Conservation (phyloP, 2,797 vertebrate genomes). For the Ispidina lecontei region DNA sequence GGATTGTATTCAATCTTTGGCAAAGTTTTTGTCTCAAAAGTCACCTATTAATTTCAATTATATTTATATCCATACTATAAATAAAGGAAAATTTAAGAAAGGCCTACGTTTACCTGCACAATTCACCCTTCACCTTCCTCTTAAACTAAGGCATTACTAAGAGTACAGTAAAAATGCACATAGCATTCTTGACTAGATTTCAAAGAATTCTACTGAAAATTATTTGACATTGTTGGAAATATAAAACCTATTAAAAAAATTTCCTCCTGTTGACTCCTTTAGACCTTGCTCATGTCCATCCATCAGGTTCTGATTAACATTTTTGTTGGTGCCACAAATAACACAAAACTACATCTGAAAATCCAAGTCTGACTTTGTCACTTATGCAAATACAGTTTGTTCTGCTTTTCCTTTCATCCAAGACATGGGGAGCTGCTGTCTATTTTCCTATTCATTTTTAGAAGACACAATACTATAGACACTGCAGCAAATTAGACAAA, state of each 20-base stretch:
- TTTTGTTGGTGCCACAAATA: conserved; percentile 14
- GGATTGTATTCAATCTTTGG: neutral
- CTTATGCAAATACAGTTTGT: neutral
- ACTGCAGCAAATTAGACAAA: neutral
- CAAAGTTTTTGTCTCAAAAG: neutral
- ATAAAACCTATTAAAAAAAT: conserved; percentile 10
- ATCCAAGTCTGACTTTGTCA: neutral
- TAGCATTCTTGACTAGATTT: neutral
- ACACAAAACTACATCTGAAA: conserved; percentile 4
- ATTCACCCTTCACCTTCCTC: neutral
- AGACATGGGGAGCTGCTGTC: neutral
- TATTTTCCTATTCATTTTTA: neutral
- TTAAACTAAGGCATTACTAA: neutral
- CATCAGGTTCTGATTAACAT: conserved; percentile 38
- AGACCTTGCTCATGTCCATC: neutral
- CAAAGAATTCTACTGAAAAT: neutral
- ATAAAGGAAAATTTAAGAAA: neutral
- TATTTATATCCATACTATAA: neutral
- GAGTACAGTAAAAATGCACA: neutral
- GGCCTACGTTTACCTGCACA: neutral
- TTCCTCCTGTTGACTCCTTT: conserved; percentile 26
- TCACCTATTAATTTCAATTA: neutral
- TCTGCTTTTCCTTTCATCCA: neutral
- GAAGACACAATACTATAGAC: neutral
- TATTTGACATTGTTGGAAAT: conserved; percentile 19